Base-by-base conservation (phyloP, 2,113 vertebrate genomes). In the Murina feae region DNA sequence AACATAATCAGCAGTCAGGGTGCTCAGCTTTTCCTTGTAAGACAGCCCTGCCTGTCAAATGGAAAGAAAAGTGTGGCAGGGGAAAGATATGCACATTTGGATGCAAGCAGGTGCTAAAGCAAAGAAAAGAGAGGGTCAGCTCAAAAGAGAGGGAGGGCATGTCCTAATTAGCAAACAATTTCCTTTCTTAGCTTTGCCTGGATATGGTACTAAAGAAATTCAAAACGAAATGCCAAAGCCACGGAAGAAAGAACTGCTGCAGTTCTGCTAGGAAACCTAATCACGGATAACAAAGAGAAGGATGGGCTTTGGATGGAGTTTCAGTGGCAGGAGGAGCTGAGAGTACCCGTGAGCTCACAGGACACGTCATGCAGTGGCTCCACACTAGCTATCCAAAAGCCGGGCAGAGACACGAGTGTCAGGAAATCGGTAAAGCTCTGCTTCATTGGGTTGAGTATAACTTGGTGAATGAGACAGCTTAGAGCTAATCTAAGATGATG, bases 61-160 rank as follows among this genome's bases (percentile, higher is more conserved):
- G 1, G 9, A 88, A 17, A 87, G 20, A 2, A 71, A 78, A 81
- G 44, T 17, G 42, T 95, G 53, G 81, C 6, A 81, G 76, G 32
- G 7, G 68, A 81, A 95, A 88, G 58, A 89, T 20, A 13, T 37
- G 32, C 72, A 32, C 49, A 58, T 13, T 69, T 88, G 66, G 71
- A 69, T 65, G 91, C 68, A 93, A 72, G 75, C 51, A 95, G 93
- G 75, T 55, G 58, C 66, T 89, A 71, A 51, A 76, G 30, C 11
- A 82, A 90, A 66, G n/a, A 93, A 86, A 91, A 92, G 7, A 14
- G n/a, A 85, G 21, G 35, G 63, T 66, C 14, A 23, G 25, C 20
- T 85, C 69, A 80, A 60, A 94, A 51, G 39, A 89, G 12, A 90
- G 21, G 72, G 13, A 32, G 4, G 28, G 1, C 6, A 11, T 14